Conservation (phyloP, 2,797 vertebrate genomes). For the Yasuhikotakia modesta region DNA sequence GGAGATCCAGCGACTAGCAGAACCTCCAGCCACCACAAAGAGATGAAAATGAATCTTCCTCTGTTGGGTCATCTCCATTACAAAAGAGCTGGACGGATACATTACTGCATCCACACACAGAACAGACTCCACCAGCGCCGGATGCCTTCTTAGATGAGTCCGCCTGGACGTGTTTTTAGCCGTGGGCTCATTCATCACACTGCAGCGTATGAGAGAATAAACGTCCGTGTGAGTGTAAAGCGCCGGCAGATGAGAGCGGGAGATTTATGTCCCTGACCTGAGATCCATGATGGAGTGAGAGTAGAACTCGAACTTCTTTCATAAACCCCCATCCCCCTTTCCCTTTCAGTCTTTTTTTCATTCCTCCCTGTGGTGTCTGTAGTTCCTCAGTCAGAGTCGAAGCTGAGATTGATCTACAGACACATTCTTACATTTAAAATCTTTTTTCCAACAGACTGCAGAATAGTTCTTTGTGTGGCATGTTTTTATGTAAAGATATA, state of each 20-base stretch:
- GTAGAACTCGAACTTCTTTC: conserved; percentile 33
- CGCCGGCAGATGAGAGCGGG: conserved; percentile 40
- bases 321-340: conserved; percentile 41
- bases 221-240: conserved; percentile 2
- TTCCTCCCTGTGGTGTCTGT: conserved; percentile 13
- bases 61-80: conserved; percentile 32
- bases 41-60: conserved; percentile 23
- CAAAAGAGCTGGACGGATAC: conserved; percentile 22
- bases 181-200: conserved; percentile 52
- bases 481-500: background rate
- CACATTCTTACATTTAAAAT: background rate
- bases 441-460: background rate
- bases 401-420: conserved; percentile 7
- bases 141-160: conserved; percentile 41
- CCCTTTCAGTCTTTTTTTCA: too few relatives aligned
- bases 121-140: conserved; percentile 6
- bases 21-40: conserved; percentile 7
- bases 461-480: background rate
- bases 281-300: conserved; percentile 52
- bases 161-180: conserved; percentile 44
- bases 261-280: conserved; percentile 54
- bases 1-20: conserved; percentile 19
- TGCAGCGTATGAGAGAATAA: conserved; percentile 36
- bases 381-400: background rate
- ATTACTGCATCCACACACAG: conserved; percentile 17